A percentile compares a stretch with the other conserved stretches of the same genome.
phyloP scores from a whole-genome alignment of 2,113 vertebrate species.

The Arizona elegans region DNA sequence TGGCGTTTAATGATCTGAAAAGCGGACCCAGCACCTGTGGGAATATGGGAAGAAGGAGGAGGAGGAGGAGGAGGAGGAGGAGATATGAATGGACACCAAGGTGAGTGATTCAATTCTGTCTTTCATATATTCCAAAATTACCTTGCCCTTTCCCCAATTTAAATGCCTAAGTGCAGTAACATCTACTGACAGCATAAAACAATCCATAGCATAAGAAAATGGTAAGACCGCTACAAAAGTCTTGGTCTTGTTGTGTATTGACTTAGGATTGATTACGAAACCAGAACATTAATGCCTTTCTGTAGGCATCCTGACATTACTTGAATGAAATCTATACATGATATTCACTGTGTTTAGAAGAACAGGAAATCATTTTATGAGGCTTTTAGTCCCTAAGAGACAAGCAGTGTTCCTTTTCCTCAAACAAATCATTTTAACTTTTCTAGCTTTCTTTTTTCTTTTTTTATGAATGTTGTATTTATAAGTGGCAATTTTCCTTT shows the following conservation, averaged over 20 bases:
- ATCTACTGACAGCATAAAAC: background rate
- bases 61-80: too few species aligned
- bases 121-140: background rate
- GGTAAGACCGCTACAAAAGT: background rate
- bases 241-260: background rate
- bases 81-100: background rate
- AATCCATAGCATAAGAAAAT: background rate
- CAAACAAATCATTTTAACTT: background rate
- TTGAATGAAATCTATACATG: background rate
- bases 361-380: background rate
- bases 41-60: too few species aligned
- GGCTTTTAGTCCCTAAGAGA: background rate
- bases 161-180: background rate
- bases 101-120: background rate
- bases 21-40: too few species aligned
- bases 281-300: background rate
- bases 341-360: background rate
- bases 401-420: background rate
- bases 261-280: background rate
- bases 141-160: background rate
- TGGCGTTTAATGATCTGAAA: too few species aligned
- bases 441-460: background rate
- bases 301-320: background rate
- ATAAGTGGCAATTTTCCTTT: background rate
- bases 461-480: background rate